A percentile compares a stretch with the other conserved stretches of the same genome.
These are phyloP conservation scores for Leptopilina drosophilae DNA, from an alignment of 2,888 invertebrate species.

Conservation along the genomic window DNA sequence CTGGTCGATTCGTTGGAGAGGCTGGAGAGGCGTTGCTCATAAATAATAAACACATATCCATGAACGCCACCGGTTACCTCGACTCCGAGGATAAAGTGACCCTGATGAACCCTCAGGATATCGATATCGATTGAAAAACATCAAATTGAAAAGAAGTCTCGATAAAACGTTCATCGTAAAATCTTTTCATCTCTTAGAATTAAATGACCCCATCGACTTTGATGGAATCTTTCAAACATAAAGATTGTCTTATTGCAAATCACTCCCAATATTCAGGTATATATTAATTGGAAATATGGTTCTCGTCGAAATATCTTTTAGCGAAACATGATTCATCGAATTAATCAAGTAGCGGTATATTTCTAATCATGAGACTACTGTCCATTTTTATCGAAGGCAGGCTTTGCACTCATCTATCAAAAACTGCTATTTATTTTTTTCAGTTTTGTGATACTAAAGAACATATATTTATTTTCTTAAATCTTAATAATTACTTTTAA, in stretches of 20 bases:
- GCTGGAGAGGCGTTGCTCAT: slow-evolving; percentile 66
- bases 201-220: slow-evolving; percentile 25
- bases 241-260: slow-evolving; percentile 11
- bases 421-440: too few species aligned
- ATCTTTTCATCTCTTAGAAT: slow-evolving; percentile 28
- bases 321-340: neutral
- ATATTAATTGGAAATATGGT: slow-evolving; percentile 26
- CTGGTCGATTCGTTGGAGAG: slow-evolving; percentile 66
- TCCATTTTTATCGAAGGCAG: too few species aligned
- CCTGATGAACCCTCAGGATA: slow-evolving; percentile 36
- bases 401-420: too few species aligned
- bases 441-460: too few species aligned
- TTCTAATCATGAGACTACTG: too few species aligned
- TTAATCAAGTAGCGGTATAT: too few species aligned
- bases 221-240: slow-evolving; percentile 1
- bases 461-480: too few species aligned
- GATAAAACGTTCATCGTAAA: slow-evolving; percentile 29
- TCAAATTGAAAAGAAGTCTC: slow-evolving; percentile 31
- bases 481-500: too few species aligned
- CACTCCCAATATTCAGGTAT: neutral
- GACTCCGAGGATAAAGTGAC: slow-evolving; percentile 48
- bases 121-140: slow-evolving; percentile 40
- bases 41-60: slow-evolving; percentile 69
- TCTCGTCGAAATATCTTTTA: neutral
- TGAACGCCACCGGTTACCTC: slow-evolving; percentile 68